These are phyloP conservation scores for Gerris buenoi DNA, from an alignment of 1,140 invertebrate genomes.

Conservation along the genomic window DNA sequence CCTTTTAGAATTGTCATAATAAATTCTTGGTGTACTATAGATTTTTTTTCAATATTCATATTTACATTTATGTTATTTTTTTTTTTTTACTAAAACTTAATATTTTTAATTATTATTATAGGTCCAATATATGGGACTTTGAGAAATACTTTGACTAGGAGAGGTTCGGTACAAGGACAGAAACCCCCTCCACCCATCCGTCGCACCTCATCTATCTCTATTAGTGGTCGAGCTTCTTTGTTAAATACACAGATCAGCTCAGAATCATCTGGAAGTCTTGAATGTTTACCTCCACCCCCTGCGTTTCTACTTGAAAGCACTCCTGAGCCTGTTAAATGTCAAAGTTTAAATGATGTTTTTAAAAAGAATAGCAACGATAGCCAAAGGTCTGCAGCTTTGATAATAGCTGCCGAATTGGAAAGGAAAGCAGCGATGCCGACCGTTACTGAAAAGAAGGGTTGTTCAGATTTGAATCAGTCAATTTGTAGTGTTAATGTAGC, in stretches of 20 bases:
- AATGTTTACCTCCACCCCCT: conserved; percentile 67
- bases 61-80: no score
- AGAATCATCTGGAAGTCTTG: conserved; percentile 27
- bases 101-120: no score
- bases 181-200: conserved; percentile 73
- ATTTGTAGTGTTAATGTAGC: conserved; percentile 48
- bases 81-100: no score
- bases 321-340: conserved; percentile 15
- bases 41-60: no score
- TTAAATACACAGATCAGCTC: conserved; percentile 6
- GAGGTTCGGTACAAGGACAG: conserved; percentile 44
- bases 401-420: conserved; percentile 14
- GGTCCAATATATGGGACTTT: conserved; percentile 31
- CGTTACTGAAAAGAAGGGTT: conserved; percentile 10
- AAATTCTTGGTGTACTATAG: no score
- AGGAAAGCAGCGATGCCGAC: conserved; percentile 4
- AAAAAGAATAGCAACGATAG: conserved; percentile 9
- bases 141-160: conserved; percentile 33
- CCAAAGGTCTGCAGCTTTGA: conserved; percentile 14
- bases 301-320: conserved; percentile 53
- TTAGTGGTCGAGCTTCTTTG: conserved; percentile 13
- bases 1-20: no score
- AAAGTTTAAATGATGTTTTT: conserved; percentile 5
- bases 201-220: conserved; percentile 66
- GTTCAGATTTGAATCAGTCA: conserved; percentile 6